Percentiles rank a stretch among this genome's conserved stretches.
phyloP scores from a whole-genome alignment of 2,888 invertebrate genomes.

The Cantharis rufa region DNA sequence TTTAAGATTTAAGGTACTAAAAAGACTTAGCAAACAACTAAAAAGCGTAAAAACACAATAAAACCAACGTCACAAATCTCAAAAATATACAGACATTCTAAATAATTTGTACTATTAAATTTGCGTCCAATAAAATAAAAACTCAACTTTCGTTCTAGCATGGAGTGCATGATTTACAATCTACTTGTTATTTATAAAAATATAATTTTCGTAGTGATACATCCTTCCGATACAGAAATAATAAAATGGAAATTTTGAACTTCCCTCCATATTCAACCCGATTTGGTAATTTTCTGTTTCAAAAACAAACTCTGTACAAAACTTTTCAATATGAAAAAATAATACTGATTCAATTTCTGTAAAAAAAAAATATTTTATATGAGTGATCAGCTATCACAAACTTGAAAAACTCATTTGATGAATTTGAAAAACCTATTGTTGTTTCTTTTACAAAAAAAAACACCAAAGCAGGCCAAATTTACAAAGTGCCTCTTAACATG shows the following conservation, averaged over 20 bases:
- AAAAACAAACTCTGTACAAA: not conserved
- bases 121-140: not conserved
- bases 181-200: not conserved
- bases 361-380: not conserved
- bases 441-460: not conserved
- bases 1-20: conserved; percentile 23
- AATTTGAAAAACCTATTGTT: not conserved
- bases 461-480: not conserved
- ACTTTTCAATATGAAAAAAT: not conserved
- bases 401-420: not conserved
- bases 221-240: not conserved
- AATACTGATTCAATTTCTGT: not conserved
- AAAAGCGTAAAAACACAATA: conserved; percentile 22
- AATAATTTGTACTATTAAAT: not conserved
- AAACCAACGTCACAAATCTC: conserved; percentile 11
- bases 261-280: not conserved
- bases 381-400: not conserved
- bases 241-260: not conserved
- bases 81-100: not conserved
- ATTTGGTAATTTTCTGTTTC: not conserved
- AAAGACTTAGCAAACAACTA: conserved; percentile 27
- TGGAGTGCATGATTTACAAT: not conserved
- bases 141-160: not conserved
- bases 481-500: conserved; percentile 49
- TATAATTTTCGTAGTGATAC: not conserved